These are phyloP conservation scores for Lithodes maja DNA, from an alignment of 2,888 invertebrate species.

Conservation along the genomic window DNA sequence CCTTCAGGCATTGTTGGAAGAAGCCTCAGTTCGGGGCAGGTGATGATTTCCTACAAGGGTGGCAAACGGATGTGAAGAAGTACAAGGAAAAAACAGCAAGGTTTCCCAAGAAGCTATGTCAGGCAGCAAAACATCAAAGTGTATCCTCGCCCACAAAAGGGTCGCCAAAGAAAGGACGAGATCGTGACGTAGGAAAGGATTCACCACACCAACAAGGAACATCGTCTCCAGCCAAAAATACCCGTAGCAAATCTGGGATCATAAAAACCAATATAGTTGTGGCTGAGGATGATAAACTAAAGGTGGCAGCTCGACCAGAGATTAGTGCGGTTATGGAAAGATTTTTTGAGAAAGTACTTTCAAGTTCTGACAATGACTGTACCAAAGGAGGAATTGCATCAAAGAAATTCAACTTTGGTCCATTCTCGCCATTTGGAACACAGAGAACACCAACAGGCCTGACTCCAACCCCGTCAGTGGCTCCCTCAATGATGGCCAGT, in stretches of 20 bases:
- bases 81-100: constrained; percentile 64
- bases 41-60: constrained; percentile 66
- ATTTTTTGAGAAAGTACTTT: constrained; percentile 67
- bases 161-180: constrained; percentile 36
- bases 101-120: constrained; percentile 64
- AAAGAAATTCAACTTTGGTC: constrained; percentile 59
- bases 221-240: constrained; percentile 56
- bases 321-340: constrained; percentile 64
- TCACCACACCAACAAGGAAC: constrained; percentile 29
- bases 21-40: constrained; percentile 67
- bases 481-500: constrained; percentile 68
- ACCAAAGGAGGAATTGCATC: constrained; percentile 36
- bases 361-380: constrained; percentile 37
- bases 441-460: constrained; percentile 65
- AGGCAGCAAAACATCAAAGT: constrained; percentile 48
- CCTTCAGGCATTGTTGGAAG: constrained; percentile 63
- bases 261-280: constrained; percentile 60
- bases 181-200: constrained; percentile 46
- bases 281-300: constrained; percentile 48
- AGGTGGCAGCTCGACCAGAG: constrained; percentile 65
- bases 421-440: constrained; percentile 62
- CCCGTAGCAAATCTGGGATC: constrained; percentile 63
- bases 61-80: constrained; percentile 68
- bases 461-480: constrained; percentile 70
- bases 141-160: constrained; percentile 33